Percentiles rank a stretch among this genome's conserved stretches.
phyloP scores from a whole-genome alignment of 2,797 vertebrate species.

The Menidia menidia region DNA sequence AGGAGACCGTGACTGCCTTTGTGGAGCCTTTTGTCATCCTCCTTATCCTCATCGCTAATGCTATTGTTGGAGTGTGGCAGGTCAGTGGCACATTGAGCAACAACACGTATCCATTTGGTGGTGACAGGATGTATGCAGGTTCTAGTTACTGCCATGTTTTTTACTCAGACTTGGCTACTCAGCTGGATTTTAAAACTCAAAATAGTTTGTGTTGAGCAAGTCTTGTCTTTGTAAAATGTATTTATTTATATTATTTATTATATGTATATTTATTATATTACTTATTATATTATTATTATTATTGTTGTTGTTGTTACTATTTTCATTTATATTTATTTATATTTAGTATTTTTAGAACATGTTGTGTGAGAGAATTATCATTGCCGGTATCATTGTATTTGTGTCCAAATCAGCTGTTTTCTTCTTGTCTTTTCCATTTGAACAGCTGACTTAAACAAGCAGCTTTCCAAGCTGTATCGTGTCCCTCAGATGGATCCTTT shows the following conservation, averaged over 20 bases:
- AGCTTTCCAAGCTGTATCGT: not conserved
- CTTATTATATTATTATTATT: too few species aligned
- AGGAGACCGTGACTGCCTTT: conserved; percentile 93
- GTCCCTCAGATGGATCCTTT: conserved; percentile 1
- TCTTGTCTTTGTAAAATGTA: not conserved
- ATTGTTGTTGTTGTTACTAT: too few species aligned
- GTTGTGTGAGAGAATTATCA: too few species aligned
- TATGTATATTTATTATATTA: too few species aligned
- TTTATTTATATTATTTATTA: too few species aligned
- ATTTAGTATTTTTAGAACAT: too few species aligned
- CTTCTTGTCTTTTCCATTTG: conserved; percentile 23
- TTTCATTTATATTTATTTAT: too few species aligned
- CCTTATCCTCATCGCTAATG: conserved; percentile 91
- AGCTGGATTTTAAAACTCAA: conserved; percentile 37
- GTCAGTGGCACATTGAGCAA: conserved; percentile 73
- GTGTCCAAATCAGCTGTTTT: conserved; percentile 24
- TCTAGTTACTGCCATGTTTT: conserved; percentile 51
- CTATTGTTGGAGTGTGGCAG: conserved; percentile 92
- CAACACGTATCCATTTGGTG: conserved; percentile 23
- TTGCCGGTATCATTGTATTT: too few species aligned
- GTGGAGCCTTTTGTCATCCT: conserved; percentile 93
- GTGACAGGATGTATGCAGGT: conserved; percentile 40
- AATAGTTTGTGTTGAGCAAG: conserved; percentile 32
- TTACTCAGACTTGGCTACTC: conserved; percentile 25
- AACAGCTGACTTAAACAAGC: conserved; percentile 11